phyloP scores from a whole-genome alignment of 2,113 vertebrate species.

The Piliocolobus tephrosceles region DNA sequence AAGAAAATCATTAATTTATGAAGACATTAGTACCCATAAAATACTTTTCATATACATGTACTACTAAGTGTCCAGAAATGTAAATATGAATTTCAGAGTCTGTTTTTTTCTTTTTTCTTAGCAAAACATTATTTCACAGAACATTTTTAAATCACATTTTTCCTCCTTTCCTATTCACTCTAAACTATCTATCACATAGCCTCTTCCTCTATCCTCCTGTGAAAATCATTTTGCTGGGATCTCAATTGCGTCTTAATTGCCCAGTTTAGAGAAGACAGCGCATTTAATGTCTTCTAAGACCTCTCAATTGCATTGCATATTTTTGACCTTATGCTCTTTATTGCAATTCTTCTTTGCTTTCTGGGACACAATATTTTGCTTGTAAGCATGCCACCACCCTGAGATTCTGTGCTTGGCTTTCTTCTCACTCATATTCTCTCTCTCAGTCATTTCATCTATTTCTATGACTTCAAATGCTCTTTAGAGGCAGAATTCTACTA shows the following conservation, averaged over 20 bases:
- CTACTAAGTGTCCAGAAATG: background rate
- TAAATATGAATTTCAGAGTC: background rate
- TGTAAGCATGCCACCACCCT: background rate
- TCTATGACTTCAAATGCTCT: background rate
- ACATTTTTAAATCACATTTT: background rate
- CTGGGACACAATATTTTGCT: background rate
- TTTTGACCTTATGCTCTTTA: background rate
- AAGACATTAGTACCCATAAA: background rate
- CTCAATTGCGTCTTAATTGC: background rate
- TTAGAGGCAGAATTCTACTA: background rate
- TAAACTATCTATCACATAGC: background rate
- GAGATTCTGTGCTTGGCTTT: background rate
- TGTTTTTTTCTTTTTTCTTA: background rate
- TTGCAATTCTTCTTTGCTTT: background rate
- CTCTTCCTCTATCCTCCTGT: background rate
- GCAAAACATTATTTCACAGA: background rate
- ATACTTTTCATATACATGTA: background rate
- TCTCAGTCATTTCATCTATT: background rate
- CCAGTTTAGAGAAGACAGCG: background rate
- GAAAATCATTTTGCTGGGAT: background rate
- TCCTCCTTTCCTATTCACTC: background rate
- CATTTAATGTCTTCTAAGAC: background rate
- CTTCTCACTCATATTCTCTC: background rate
- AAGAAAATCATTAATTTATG: background rate
- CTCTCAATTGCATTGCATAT: background rate